Evolutionary conservation across 2,797 vertebrate genomes (phyloP), one percentile per base, ranked within the genome.

Genomic region (Pristis pectinata): DNA sequence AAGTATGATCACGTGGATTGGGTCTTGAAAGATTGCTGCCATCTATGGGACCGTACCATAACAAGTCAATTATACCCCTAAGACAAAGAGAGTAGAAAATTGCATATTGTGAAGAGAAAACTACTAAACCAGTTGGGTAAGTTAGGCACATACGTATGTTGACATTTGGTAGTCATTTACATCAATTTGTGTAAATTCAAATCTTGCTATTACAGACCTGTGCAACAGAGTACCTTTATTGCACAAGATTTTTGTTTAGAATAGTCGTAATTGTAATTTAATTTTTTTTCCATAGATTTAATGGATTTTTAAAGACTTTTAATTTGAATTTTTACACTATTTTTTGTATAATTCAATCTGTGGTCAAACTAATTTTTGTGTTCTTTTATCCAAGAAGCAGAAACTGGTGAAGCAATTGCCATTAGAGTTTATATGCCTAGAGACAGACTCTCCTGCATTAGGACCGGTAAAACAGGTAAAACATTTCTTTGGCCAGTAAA

Each of bases 391-490:
- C 96, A 98, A 99, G 98, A 99, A 99, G 98, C 98, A 99, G 97
- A 99, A 99, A 96, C 98, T 99, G 76, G 98, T 99, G 96, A 98
- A 99, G 95, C 97, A 98, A 96, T 95, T 99, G 95, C 99, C 99
- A 2, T 96, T 99, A 94, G 98, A 98, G 96, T 98, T 96, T 95
- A 97, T 99, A 95, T 99, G 98, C 95, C 97, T 99, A 94, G 99
- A 99, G 97, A 99, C 98, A 0, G 99, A 99, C 95, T 98, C 98
- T 13, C 99, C 99, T 95, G 98, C 98, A 3, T 97, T 99, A 7
- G 99, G 99, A 30, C 99, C 98, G 95, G 98, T 98, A 96, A 99
- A 99, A 95, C 98, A 98, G 98, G 99, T 99, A 96, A 94, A 41
- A 7, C 34, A 56, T 41, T 30, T 74, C 27, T 74, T 74, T 98